Conservation (phyloP, 2,113 vertebrate species). For the Mohoua ochrocephala region DNA sequence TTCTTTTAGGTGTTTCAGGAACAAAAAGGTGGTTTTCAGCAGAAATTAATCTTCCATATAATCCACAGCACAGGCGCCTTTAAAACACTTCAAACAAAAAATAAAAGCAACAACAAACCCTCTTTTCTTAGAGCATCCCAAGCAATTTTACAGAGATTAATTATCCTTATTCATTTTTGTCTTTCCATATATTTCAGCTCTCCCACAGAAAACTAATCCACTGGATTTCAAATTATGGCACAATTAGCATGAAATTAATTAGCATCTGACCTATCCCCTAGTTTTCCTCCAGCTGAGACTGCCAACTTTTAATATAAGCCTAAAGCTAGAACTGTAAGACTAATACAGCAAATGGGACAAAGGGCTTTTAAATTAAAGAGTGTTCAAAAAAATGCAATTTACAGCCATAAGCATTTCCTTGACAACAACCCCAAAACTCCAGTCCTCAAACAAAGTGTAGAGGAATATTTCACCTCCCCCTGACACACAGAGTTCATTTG, state of each 20-base stretch:
- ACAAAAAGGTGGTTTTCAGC: neutral
- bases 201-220: constrained; percentile 49
- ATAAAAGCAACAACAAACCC: neutral
- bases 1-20: neutral
- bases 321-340: constrained; percentile 32
- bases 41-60: neutral
- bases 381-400: neutral
- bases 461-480: neutral
- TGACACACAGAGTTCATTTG: neutral
- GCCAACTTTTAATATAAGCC: constrained; percentile 49
- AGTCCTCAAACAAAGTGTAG: neutral
- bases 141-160: constrained; percentile 45
- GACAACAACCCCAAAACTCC: constrained; percentile 12
- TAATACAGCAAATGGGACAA: constrained; percentile 40
- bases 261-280: constrained; percentile 52
- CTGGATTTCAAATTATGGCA: constrained; percentile 49
- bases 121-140: neutral
- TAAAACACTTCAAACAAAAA: neutral
- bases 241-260: constrained; percentile 62
- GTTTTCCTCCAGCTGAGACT: constrained; percentile 45
- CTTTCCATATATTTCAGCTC: constrained; percentile 25
- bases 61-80: neutral
- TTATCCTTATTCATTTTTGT: constrained; percentile 29
- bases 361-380: constrained; percentile 24
- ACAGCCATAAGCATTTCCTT: neutral